phyloP scores from a whole-genome alignment of 1,140 invertebrate genomes.

The Dendroctonus valens region DNA sequence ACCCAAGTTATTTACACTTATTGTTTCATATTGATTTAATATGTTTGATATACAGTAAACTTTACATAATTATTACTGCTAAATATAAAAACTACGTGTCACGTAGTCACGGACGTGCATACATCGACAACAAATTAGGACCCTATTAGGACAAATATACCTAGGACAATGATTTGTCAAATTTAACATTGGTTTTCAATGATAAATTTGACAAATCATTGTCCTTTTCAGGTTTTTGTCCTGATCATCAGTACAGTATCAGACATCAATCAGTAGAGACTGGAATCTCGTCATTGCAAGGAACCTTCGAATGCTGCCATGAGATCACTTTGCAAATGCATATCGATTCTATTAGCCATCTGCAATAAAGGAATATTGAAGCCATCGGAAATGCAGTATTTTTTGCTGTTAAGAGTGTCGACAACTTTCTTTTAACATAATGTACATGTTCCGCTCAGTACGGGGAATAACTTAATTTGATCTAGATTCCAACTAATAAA shows the following conservation, averaged over 20 bases:
- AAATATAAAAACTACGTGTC: neutral
- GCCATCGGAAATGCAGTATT: neutral
- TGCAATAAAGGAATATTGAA: conserved; percentile 56
- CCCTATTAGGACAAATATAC: too few species aligned
- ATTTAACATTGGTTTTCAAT: too few species aligned
- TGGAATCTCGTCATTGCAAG: conserved; percentile 59
- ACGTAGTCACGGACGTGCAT: neutral
- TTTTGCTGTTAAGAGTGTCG: too few species aligned
- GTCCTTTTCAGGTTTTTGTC: too few species aligned
- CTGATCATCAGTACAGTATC: too few species aligned
- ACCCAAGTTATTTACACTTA: conserved; percentile 38
- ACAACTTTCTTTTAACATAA: too few species aligned
- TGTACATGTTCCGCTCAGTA: too few species aligned
- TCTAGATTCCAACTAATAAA: too few species aligned
- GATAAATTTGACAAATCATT: too few species aligned
- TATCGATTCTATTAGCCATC: conserved; percentile 95
- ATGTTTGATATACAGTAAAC: conserved; percentile 38
- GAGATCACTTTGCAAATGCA: conserved; percentile 97
- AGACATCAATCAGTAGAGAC: conserved; percentile 9
- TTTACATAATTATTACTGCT: conserved; percentile 25
- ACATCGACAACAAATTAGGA: too few species aligned
- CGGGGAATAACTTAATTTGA: too few species aligned
- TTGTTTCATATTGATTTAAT: conserved; percentile 35
- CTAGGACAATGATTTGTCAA: too few species aligned
- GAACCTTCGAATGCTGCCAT: conserved; percentile 97